Evolutionary conservation across 1,140 invertebrate genomes (phyloP).

Genomic region (Dinothrombium tinctorium): DNA sequence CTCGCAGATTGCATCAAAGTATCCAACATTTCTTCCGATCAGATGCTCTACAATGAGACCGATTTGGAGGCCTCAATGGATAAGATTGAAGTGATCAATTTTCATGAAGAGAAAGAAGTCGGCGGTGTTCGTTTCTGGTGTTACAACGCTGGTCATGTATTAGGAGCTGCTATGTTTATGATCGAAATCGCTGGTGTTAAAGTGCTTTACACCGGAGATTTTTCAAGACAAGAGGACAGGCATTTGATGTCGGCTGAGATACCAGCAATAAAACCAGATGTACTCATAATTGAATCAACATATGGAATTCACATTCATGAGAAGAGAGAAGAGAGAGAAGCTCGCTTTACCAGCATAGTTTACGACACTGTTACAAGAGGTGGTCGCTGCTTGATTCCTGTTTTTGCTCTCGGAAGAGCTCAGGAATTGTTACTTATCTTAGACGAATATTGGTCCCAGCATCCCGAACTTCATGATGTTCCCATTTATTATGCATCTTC

Average conservation of each 20-base stretch:
- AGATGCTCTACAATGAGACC: constrained; percentile 91
- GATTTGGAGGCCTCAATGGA: constrained; percentile 95
- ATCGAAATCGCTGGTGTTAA: constrained; percentile 97
- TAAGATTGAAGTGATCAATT: constrained; percentile 94
- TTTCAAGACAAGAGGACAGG: constrained; percentile 90
- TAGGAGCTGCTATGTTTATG: constrained; percentile 99
- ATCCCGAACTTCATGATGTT: constrained; percentile 93
- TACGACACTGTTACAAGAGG: constrained; percentile 87
- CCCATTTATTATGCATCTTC: constrained; percentile 99
- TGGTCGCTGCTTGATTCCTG: constrained; percentile 89
- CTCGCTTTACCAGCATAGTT: constrained; percentile 71
- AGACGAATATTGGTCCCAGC: constrained; percentile 94
- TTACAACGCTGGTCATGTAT: constrained; percentile 93
- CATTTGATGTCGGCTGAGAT: constrained; percentile 99
- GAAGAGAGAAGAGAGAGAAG: constrained; percentile 83
- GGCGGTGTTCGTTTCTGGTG: constrained; percentile 77
- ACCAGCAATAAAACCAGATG: constrained; percentile 79
- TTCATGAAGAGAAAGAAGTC: constrained; percentile 93
- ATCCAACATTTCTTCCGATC: constrained; percentile 86
- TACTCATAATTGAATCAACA: constrained; percentile 92
- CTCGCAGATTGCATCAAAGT: constrained; percentile 99
- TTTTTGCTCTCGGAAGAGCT: constrained; percentile 90
- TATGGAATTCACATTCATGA: constrained; percentile 99
- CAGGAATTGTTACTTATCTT: constrained; percentile 88
- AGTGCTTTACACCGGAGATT: constrained; percentile 92